phyloP scores from a whole-genome alignment of 2,888 invertebrate genomes.

The Harpagoxenus sublaevis region DNA sequence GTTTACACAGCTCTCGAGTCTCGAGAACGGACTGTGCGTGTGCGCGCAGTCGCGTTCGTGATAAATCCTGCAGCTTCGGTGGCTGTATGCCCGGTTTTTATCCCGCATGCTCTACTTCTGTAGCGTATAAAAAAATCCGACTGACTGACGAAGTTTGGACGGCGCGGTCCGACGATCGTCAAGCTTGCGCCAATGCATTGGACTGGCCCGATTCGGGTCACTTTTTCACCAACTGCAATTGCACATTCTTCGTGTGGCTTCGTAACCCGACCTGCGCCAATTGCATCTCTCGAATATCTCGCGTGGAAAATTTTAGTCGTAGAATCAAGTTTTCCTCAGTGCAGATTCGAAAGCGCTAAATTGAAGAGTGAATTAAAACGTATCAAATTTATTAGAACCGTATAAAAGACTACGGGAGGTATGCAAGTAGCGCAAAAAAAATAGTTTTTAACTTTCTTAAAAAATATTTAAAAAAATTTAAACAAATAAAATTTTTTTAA shows the following conservation, averaged over 20 bases:
- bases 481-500: not conserved
- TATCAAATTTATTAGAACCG: not conserved
- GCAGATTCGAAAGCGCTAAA: not conserved
- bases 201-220: conserved; percentile 29
- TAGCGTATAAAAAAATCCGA: conserved; percentile 34
- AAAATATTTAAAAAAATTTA: not conserved
- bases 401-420: not conserved
- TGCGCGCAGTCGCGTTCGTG: conserved; percentile 14
- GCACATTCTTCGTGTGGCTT: conserved; percentile 37
- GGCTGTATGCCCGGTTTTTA: conserved; percentile 31
- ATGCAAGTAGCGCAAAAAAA: not conserved
- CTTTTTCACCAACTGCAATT: conserved; percentile 43
- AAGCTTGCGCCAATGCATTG: conserved; percentile 27
- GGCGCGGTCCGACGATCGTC: conserved; percentile 28
- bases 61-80: conserved; percentile 47
- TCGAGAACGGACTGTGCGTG: conserved; percentile 9
- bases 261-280: conserved; percentile 7
- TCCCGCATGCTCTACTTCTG: conserved; percentile 28
- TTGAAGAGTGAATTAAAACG: not conserved
- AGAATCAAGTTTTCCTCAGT: conserved; percentile 19
- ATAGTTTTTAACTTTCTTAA: not conserved
- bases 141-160: conserved; percentile 48
- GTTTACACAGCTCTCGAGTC: conserved; percentile 41
- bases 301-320: conserved; percentile 4
- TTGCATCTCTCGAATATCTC: conserved; percentile 27